Evolutionary conservation across 2,797 vertebrate species (phyloP).

Genomic region (Lacerta agilis): DNA sequence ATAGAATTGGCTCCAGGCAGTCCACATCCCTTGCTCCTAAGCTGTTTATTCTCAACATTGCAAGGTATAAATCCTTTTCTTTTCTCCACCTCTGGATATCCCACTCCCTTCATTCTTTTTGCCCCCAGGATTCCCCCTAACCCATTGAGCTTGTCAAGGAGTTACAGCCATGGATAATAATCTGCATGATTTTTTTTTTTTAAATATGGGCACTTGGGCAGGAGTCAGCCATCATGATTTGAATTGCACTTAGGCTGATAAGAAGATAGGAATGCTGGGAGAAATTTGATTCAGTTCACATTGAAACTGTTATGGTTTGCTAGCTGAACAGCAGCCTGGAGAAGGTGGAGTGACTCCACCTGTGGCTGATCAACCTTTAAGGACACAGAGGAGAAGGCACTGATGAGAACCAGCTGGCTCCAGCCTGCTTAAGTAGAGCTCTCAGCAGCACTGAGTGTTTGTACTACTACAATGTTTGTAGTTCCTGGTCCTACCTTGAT

Average conservation of each 20-base stretch:
- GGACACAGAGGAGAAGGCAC: too few relatives aligned
- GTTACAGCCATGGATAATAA: not conserved
- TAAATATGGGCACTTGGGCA: not conserved
- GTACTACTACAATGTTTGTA: too few relatives aligned
- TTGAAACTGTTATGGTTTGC: too few relatives aligned
- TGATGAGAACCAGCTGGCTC: too few relatives aligned
- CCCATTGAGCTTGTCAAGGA: accelerated
- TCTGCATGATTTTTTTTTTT: not conserved
- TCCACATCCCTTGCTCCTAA: not conserved
- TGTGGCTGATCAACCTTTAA: too few relatives aligned
- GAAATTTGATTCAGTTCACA: too few relatives aligned
- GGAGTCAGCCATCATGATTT: constrained; percentile 38
- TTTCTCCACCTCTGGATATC: not conserved
- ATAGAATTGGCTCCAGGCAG: not conserved
- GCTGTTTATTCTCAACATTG: not conserved
- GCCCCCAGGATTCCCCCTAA: not conserved
- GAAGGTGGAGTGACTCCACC: too few relatives aligned
- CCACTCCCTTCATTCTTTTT: not conserved
- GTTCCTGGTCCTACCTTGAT: too few relatives aligned
- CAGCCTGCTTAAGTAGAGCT: too few relatives aligned
- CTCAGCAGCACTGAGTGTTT: too few relatives aligned
- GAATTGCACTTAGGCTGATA: not conserved
- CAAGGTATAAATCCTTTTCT: not conserved
- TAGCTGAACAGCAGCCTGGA: too few relatives aligned
- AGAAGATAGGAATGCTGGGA: not conserved